A percentile compares a stretch with the other conserved stretches of the same genome.
Conservation (phyloP, 2,113 vertebrate genomes). For the Scomber scombrus region DNA sequence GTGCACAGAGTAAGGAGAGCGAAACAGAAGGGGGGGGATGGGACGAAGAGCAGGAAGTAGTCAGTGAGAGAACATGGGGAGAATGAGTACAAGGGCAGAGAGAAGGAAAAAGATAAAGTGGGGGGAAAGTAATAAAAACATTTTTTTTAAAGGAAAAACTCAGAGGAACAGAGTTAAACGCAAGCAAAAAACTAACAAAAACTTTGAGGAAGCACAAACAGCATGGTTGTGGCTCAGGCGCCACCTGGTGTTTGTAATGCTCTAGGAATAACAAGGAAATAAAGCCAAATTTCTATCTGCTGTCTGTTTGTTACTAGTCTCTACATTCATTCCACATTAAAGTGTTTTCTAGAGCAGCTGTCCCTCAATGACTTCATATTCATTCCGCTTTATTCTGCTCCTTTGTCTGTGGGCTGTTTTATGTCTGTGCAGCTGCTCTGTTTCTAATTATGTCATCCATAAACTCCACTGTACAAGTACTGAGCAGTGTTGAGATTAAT, state of each 20-base stretch:
- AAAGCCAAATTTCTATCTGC: conserved; percentile 21
- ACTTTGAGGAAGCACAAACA: not conserved
- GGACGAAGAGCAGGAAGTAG: conserved; percentile 56
- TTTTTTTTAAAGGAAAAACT: conserved; percentile 20
- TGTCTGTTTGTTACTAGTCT: conserved; percentile 11
- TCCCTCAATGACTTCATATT: conserved; percentile 35
- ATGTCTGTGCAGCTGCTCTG: conserved; percentile 48
- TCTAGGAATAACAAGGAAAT: not conserved
- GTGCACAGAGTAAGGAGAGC: conserved; percentile 63
- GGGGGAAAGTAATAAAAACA: not conserved
- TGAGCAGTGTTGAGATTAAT: too few relatives aligned
- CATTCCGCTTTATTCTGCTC: conserved; percentile 14
- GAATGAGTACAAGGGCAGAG: conserved; percentile 27
- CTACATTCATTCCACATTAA: conserved; percentile 47
- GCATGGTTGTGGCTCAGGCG: conserved; percentile 51
- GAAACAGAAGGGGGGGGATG: conserved; percentile 36
- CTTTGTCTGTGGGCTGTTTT: conserved; percentile 26
- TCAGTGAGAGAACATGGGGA: conserved; percentile 15
- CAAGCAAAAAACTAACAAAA: conserved; percentile 3
- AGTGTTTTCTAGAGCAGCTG: conserved; percentile 55
- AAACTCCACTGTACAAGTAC: conserved; percentile 35
- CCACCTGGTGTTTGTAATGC: conserved; percentile 75
- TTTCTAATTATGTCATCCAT: conserved; percentile 58
- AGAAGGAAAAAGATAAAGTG: conserved; percentile 18
- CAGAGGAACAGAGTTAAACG: conserved; percentile 22